phyloP scores from a whole-genome alignment of 2,888 invertebrate genomes.

The Rhingia campestris region DNA sequence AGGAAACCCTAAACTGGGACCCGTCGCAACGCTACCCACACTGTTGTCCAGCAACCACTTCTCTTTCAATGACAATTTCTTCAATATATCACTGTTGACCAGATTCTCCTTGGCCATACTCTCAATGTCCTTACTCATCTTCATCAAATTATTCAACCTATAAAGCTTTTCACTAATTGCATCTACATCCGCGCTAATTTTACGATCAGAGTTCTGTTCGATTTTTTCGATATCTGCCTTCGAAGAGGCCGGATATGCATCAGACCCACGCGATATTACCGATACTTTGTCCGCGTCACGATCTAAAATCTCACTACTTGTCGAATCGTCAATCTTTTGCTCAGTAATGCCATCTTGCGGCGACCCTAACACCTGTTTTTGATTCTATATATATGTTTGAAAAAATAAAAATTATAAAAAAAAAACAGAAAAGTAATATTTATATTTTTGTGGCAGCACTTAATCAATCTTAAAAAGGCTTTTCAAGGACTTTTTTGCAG shows the following conservation, averaged over 20 bases:
- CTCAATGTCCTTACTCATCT: constrained; percentile 82
- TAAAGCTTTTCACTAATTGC: constrained; percentile 82
- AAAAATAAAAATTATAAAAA: constrained; percentile 41
- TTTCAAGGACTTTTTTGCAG: constrained; percentile 32
- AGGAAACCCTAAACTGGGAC: constrained; percentile 29
- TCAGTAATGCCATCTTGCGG: constrained; percentile 42
- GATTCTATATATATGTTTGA: constrained; percentile 41
- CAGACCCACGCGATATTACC: constrained; percentile 21
- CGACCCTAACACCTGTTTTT: constrained; percentile 59
- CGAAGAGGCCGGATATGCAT: constrained; percentile 65
- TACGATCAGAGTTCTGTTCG: constrained; percentile 79
- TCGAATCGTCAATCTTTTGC: constrained; percentile 66
- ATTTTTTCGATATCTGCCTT: constrained; percentile 80
- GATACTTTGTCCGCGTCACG: constrained; percentile 40
- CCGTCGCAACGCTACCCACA: constrained; percentile 45
- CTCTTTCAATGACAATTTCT: constrained; percentile 82
- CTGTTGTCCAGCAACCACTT: constrained; percentile 81
- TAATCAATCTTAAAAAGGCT: constrained; percentile 12
- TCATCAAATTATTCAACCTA: constrained; percentile 81
- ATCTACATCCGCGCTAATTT: constrained; percentile 81
- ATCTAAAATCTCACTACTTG: constrained; percentile 55
- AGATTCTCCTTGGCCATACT: constrained; percentile 81
- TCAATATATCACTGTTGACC: constrained; percentile 82
- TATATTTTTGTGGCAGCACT: constrained; percentile 28
- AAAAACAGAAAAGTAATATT: constrained; percentile 76